These are phyloP conservation scores for Holocentrus rufus DNA, from an alignment of 2,797 vertebrate species.

Conservation along the genomic window DNA sequence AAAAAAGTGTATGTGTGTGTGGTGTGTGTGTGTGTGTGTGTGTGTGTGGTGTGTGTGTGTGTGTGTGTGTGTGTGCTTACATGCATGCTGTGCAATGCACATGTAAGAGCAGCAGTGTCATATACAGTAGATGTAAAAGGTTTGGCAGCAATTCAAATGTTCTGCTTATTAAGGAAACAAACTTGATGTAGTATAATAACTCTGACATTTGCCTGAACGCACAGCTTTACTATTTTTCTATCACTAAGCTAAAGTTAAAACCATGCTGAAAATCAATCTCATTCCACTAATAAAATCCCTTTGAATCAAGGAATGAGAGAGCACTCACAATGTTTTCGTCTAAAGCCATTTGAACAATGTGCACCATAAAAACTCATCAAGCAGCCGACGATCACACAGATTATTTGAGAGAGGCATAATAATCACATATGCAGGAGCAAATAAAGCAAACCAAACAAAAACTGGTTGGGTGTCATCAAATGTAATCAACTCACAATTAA, in stretches of 20 bases:
- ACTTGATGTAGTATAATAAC: not conserved
- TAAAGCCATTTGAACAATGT: too few relatives aligned
- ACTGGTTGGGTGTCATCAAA: not conserved
- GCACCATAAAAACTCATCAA: too few relatives aligned
- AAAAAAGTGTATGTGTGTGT: too few relatives aligned
- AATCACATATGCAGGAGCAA: too few relatives aligned
- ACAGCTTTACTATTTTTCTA: too few relatives aligned
- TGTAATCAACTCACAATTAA: not conserved
- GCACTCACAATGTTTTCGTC: too few relatives aligned
- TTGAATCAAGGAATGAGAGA: too few relatives aligned
- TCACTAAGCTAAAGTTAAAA: not conserved
- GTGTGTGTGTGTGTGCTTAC: not conserved
- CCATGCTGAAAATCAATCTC: not conserved
- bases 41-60: constrained; percentile 4
- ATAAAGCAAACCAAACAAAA: not conserved
- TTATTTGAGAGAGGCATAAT: too few relatives aligned
- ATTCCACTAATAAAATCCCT: too few relatives aligned
- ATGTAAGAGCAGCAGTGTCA: not conserved
- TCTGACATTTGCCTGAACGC: not conserved
- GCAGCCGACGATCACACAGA: too few relatives aligned
- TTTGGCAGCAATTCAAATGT: too few relatives aligned
- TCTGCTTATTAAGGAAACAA: not conserved
- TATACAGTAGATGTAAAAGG: not conserved
- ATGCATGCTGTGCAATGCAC: not conserved
- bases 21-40: not conserved